Evolutionary conservation across 2,888 invertebrate genomes (phyloP), one percentile per base, ranked within the genome.

Genomic region (Elmis aenea): DNA sequence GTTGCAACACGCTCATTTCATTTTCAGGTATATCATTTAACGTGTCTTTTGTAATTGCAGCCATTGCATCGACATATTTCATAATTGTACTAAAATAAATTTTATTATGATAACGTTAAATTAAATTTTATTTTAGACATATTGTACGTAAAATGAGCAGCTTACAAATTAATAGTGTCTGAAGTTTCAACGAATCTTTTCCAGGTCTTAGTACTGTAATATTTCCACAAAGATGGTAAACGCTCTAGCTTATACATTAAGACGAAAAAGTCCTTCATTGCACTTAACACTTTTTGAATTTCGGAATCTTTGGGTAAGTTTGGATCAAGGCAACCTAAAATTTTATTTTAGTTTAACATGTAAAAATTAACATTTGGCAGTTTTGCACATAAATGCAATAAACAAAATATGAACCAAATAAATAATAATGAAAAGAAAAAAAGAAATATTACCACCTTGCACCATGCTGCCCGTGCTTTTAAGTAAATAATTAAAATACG

Each of bases 1-100:
- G 77, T 58, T 83, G 79, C 38, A 84, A 64, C 10, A 84, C 70
- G 55, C 83, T 82, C 40, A 71, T 68, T n/a, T 72, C 69, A 46
- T 72, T 66, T 9, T 71, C 67, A 13, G 69, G 36, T 44, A 40
- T 45, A 22, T 44, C 62, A n/a, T 71, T 55, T 6, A 65, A 62
- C 15, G 5, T 8, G 18, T 5, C 8, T 18, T 25, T 56, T 29
- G 48, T 50, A 51, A 40, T 60, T 14, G 35, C 37, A 11, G 55
- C 33, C 3, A 59, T 52, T 44, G 55, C 51, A 15, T 58, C 46
- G 24, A 62, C 58, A 34, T 59, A 55, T 44, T 59, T 62, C 23
- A 50, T 32, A 12, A 50, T 48, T 13, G 54, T 49, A 5, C 64
- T 62, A 44, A 18, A 18, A 18, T 18, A 5, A 18, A 27, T 24